Evolutionary conservation across 2,113 vertebrate species (phyloP).

Genomic region (Toxotes jaculatrix): DNA sequence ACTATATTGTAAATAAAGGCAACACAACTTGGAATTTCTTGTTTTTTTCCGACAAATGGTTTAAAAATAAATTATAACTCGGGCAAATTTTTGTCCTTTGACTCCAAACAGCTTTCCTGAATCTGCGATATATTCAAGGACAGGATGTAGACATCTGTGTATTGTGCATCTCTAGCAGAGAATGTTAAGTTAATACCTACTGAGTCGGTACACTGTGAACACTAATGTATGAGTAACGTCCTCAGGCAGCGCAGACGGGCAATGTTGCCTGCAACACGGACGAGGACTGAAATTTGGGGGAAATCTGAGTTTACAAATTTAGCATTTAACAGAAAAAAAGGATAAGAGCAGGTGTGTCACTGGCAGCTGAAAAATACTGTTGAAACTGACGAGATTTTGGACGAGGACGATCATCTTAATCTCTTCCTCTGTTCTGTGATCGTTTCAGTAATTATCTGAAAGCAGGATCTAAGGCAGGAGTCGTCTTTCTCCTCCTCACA

Average conservation of each 20-base stretch:
- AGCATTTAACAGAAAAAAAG: no score
- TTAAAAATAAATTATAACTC: not conserved
- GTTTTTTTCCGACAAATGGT: not conserved
- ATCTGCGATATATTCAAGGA: not conserved
- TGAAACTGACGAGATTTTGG: no score
- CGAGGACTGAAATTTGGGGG: not conserved
- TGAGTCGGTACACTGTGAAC: constrained; percentile 65
- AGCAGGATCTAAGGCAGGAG: no score
- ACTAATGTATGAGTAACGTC: constrained; percentile 19
- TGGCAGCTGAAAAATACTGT: no score
- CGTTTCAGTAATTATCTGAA: no score
- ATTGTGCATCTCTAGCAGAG: constrained; percentile 36
- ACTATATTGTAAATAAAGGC: constrained; percentile 28
- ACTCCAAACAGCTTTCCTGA: not conserved
- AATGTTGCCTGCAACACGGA: not conserved
- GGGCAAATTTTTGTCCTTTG: not conserved
- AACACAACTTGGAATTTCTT: not conserved
- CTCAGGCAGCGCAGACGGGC: constrained; percentile 15
- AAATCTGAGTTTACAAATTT: not conserved
- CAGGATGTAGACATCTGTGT: not conserved
- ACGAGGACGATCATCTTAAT: no score
- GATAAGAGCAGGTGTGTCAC: no score
- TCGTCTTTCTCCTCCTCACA: not conserved
- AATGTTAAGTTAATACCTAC: constrained; percentile 31
- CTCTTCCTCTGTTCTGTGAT: no score